phyloP scores from a whole-genome alignment of 2,113 vertebrate species.

The Etheostoma spectabile region DNA sequence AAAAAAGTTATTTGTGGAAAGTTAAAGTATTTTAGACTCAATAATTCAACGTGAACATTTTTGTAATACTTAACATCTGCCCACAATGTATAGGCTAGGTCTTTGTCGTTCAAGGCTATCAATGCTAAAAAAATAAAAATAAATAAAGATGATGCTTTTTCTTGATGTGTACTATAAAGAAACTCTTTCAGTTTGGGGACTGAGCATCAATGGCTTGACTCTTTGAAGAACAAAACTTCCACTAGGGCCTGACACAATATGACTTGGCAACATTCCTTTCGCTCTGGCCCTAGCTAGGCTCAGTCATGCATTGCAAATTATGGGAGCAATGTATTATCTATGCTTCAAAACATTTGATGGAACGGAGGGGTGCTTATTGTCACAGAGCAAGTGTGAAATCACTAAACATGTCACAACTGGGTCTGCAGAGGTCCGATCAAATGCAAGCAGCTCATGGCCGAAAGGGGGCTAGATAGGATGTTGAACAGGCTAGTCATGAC shows the following conservation, averaged over 20 bases:
- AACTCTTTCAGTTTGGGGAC: neutral
- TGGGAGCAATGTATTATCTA: constrained; percentile 79
- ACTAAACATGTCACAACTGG: constrained; percentile 74
- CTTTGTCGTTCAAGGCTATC: neutral
- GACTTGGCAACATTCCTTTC: constrained; percentile 83
- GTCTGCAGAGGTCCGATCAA: constrained; percentile 50
- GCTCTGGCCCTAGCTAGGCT: constrained; percentile 78
- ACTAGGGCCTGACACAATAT: constrained; percentile 55
- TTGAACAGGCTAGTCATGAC: constrained; percentile 57
- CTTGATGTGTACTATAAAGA: neutral
- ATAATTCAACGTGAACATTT: neutral
- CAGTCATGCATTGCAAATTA: constrained; percentile 82
- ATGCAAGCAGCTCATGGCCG: constrained; percentile 37
- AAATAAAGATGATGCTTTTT: neutral
- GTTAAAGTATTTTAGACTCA: neutral
- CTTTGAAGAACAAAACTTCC: constrained; percentile 31
- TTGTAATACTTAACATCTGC: neutral
- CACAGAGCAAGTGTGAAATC: constrained; percentile 75
- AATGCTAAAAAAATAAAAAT: neutral
- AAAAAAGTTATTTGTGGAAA: neutral
- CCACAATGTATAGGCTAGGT: neutral
- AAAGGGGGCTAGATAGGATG: constrained; percentile 44
- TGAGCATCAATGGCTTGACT: constrained; percentile 23
- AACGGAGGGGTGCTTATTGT: constrained; percentile 46
- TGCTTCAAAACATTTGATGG: constrained; percentile 72